Percentiles rank a stretch among this genome's conserved stretches.
phyloP scores from a whole-genome alignment of 2,797 vertebrate species.

The Micromesistius poutassou region DNA sequence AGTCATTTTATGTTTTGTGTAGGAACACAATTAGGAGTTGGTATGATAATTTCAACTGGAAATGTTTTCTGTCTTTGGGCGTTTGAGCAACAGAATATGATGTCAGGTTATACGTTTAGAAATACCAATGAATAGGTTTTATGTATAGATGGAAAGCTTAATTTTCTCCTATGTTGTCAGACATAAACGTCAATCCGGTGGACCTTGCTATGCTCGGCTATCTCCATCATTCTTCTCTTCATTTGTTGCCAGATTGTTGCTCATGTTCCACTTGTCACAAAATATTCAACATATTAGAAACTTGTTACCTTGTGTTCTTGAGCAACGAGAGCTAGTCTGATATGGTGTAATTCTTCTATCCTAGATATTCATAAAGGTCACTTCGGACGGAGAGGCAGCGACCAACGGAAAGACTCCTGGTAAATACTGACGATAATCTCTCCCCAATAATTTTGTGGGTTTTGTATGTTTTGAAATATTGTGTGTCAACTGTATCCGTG shows the following conservation, averaged over 20 bases:
- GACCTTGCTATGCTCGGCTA: no score
- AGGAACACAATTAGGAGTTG: not conserved
- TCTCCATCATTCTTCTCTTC: no score
- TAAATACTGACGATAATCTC: slow-evolving; percentile 34
- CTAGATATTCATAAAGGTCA: slow-evolving; percentile 96
- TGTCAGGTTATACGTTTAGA: no score
- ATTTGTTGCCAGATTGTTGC: not conserved
- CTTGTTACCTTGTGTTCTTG: not conserved
- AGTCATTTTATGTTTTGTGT: not conserved
- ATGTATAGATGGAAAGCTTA: no score
- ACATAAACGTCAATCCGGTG: no score
- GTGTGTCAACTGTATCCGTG: not conserved
- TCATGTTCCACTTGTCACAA: not conserved
- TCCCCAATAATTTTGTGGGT: not conserved
- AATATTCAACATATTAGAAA: not conserved
- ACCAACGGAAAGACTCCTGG: slow-evolving; percentile 63
- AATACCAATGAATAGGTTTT: no score
- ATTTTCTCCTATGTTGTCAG: no score
- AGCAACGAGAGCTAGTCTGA: not conserved
- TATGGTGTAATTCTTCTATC: slow-evolving; percentile 20
- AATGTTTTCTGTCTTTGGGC: not conserved
- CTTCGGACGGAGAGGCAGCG: slow-evolving; percentile 78
- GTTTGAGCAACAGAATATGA: no score
- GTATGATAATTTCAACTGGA: not conserved
- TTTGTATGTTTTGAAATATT: not conserved